These are phyloP conservation scores for Rhynchophorus ferrugineus DNA, from an alignment of 1,140 invertebrate species.

Conservation along the genomic window DNA sequence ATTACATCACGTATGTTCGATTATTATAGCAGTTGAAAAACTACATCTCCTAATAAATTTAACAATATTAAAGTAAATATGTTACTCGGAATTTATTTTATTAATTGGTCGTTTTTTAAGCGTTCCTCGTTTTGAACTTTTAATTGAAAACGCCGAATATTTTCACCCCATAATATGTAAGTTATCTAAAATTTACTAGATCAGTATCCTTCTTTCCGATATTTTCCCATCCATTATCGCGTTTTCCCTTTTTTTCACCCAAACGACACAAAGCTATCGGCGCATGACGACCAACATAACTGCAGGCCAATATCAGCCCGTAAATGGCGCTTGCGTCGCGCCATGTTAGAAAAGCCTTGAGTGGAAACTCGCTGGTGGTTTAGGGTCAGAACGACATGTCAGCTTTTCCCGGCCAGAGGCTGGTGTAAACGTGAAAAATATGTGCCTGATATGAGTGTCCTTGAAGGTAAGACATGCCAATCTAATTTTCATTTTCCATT, in stretches of 20 bases:
- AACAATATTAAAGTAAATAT: too few relatives aligned
- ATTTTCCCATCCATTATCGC: background rate
- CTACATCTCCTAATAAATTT: too few relatives aligned
- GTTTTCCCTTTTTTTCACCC: background rate
- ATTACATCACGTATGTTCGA: too few relatives aligned
- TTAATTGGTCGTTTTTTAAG: too few relatives aligned
- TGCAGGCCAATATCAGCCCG: conserved; percentile 15
- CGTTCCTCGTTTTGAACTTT: too few relatives aligned
- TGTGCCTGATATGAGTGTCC: conserved; percentile 18
- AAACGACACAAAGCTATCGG: background rate
- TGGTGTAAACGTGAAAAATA: conserved; percentile 11
- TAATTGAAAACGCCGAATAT: too few relatives aligned
- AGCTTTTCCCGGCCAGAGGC: conserved; percentile 11
- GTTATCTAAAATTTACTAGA: too few relatives aligned
- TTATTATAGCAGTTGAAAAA: too few relatives aligned
- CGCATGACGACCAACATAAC: background rate
- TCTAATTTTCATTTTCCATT: too few relatives aligned
- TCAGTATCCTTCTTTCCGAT: too few relatives aligned
- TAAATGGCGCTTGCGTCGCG: conserved; percentile 13
- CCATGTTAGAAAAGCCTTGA: conserved; percentile 4
- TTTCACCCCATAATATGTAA: too few relatives aligned
- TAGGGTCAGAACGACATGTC: conserved; percentile 6
- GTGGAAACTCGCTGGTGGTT: conserved; percentile 7
- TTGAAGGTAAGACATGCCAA: conserved; percentile 17
- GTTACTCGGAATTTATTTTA: too few relatives aligned